Percentiles rank a stretch among this genome's conserved stretches.
phyloP scores from a whole-genome alignment of 2,888 invertebrate species.

The Dioctria rufipes region DNA sequence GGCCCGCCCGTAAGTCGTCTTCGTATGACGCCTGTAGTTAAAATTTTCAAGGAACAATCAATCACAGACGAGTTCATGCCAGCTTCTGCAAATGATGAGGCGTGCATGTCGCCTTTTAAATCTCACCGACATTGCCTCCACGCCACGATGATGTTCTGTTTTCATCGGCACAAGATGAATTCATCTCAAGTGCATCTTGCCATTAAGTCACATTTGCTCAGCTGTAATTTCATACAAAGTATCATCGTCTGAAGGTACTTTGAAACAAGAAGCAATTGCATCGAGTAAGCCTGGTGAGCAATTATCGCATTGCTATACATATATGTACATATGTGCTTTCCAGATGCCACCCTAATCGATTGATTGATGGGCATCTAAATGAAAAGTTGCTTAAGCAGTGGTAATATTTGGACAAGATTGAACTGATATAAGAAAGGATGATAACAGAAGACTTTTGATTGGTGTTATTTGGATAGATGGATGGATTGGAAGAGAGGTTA shows the following conservation, averaged over 20 bases:
- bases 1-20: background rate
- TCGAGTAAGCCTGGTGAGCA: conserved; percentile 7
- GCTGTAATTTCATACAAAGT: conserved; percentile 12
- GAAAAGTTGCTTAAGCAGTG: conserved; percentile 4
- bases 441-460: too few species aligned
- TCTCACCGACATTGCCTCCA: background rate
- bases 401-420: conserved; percentile 29
- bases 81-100: conserved; percentile 44
- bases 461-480: too few species aligned
- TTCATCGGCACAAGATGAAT: conserved; percentile 47
- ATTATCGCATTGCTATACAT: conserved; percentile 2
- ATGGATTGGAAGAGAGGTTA: too few species aligned
- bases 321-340: background rate
- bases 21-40: conserved; percentile 19
- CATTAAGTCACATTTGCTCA: conserved; percentile 52
- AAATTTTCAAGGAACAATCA: conserved; percentile 45
- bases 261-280: background rate
- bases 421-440: too few species aligned
- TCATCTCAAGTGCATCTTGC: conserved; percentile 46
- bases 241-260: conserved; percentile 3
- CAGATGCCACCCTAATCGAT: background rate
- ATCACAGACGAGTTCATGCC: conserved; percentile 25
- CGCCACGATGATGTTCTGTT: background rate
- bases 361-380: conserved; percentile 33
- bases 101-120: conserved; percentile 3